Evolutionary conservation across 2,113 vertebrate species (phyloP).

Genomic region (Malurus cyaneus): DNA sequence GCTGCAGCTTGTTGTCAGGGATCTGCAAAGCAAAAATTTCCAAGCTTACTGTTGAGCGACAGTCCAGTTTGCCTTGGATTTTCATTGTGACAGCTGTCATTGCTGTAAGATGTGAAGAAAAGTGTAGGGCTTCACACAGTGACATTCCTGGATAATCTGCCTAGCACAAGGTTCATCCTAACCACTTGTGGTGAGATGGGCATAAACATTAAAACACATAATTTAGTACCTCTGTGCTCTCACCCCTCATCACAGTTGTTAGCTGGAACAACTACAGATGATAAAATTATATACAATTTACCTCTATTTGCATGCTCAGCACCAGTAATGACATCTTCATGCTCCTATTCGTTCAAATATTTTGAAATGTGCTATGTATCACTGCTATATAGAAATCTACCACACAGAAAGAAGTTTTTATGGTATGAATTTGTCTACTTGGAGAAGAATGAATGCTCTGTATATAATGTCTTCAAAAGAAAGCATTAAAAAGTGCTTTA

Average conservation of each 20-base stretch:
- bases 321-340: background rate
- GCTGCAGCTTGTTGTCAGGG: background rate
- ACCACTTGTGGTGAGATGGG: fast-evolving
- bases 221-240: background rate
- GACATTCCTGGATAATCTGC: background rate
- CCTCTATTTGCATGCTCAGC: background rate
- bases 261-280: background rate
- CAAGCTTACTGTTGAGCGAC: background rate
- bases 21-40: background rate
- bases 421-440: background rate
- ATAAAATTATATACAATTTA: background rate
- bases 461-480: background rate
- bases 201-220: background rate
- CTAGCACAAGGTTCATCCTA: background rate
- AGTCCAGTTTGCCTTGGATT: background rate
- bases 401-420: background rate
- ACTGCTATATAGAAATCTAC: background rate
- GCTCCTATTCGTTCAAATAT: background rate
- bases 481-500: background rate
- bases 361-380: background rate
- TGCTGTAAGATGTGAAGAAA: background rate
- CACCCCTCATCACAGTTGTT: background rate
- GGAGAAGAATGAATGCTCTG: background rate
- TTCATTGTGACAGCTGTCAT: background rate
- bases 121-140: background rate